phyloP scores from a whole-genome alignment of 1,140 invertebrate species.

The Heliconius eleuchia region DNA sequence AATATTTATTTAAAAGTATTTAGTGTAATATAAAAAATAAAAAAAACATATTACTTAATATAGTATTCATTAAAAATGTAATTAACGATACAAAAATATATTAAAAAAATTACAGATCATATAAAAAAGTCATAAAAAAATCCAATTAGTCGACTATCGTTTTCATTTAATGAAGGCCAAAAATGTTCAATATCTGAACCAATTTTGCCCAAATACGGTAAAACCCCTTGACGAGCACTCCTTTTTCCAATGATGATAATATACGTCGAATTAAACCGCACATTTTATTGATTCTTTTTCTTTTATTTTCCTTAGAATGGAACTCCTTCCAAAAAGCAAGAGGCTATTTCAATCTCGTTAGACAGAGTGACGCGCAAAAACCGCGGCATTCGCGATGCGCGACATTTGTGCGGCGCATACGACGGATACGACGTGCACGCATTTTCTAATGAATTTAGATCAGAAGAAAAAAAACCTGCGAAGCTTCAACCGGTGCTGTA shows the following conservation, averaged over 20 bases:
- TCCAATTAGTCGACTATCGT: constrained; percentile 2
- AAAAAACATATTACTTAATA: background rate
- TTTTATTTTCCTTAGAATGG: constrained; percentile 23
- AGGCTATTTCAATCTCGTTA: constrained; percentile 73
- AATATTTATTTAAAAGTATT: background rate
- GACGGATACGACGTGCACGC: constrained; percentile 53
- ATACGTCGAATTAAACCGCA: constrained; percentile 22
- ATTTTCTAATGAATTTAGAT: constrained; percentile 73
- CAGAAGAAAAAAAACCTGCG: constrained; percentile 59
- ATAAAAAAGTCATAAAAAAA: constrained; percentile 2
- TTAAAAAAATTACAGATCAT: background rate
- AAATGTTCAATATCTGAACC: constrained; percentile 15
- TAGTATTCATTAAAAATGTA: constrained; percentile 5
- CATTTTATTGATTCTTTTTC: constrained; percentile 26
- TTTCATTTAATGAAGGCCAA: constrained; percentile 15
- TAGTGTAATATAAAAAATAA: background rate
- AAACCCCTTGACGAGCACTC: constrained; percentile 11
- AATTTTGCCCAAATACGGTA: constrained; percentile 28
- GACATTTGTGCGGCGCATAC: constrained; percentile 52
- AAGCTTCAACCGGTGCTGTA: constrained; percentile 45
- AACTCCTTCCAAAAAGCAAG: constrained; percentile 51
- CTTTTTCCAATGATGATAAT: constrained; percentile 22
- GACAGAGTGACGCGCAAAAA: constrained; percentile 73
- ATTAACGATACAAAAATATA: constrained; percentile 1
- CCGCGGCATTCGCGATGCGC: constrained; percentile 53